Evolutionary conservation across 2,797 vertebrate species (phyloP).

Genomic region (Benthosema pterotum): DNA sequence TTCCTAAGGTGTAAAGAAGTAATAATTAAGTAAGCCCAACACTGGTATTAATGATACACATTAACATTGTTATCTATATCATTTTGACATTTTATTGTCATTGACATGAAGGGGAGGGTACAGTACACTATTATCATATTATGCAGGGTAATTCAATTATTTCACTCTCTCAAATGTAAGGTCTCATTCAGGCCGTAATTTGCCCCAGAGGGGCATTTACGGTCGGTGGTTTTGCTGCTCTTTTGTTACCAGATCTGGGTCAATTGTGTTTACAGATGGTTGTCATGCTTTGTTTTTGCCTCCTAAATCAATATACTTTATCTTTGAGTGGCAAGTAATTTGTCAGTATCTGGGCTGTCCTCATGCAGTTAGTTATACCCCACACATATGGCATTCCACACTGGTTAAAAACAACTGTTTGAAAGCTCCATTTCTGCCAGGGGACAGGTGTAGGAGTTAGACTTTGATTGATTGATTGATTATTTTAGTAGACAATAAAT

Average conservation of each 20-base stretch:
- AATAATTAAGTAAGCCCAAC: too few species aligned
- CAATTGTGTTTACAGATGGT: constrained; percentile 58
- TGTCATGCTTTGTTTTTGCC: constrained; percentile 30
- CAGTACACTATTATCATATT: neutral
- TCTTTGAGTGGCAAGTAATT: constrained; percentile 37
- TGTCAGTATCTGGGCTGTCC: constrained; percentile 43
- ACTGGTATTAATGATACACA: too few species aligned
- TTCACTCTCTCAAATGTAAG: constrained; percentile 7
- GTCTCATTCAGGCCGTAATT: neutral
- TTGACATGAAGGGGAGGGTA: constrained; percentile 3
- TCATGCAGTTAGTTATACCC: constrained; percentile 33
- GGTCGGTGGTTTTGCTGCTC: constrained; percentile 30
- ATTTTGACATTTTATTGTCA: neutral
- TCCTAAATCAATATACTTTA: constrained; percentile 52
- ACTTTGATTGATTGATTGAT: too few species aligned
- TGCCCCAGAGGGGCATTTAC: constrained; percentile 6
- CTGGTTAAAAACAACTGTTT: constrained; percentile 41
- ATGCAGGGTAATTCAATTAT: neutral
- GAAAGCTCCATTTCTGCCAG: too few species aligned
- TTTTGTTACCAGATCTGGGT: constrained; percentile 44
- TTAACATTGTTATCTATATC: too few species aligned
- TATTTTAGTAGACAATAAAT: too few species aligned
- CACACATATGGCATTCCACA: constrained; percentile 25
- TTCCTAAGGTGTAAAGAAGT: too few species aligned
- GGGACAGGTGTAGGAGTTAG: too few species aligned